Conservation (phyloP, 1,140 invertebrate genomes). For the Aphis gossypii region DNA sequence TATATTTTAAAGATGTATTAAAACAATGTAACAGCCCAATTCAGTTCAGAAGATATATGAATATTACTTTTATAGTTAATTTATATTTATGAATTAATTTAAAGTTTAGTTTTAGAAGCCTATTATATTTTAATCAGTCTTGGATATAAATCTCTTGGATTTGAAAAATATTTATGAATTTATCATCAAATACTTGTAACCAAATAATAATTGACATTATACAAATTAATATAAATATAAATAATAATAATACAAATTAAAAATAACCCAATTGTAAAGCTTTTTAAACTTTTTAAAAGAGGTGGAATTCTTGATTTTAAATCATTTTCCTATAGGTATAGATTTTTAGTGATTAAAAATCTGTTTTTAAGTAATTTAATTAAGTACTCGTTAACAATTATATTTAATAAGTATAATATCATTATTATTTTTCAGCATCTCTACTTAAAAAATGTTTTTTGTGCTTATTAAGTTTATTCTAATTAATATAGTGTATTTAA, state of each 20-base stretch:
- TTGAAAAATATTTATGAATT: neutral
- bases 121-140: no score
- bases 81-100: neutral
- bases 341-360: neutral
- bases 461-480: no score
- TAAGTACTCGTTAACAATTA: neutral
- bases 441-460: neutral
- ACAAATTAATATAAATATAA: no score
- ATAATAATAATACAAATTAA: neutral
- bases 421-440: neutral
- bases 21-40: neutral
- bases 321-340: neutral
- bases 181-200: neutral
- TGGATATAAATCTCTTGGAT: neutral
- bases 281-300: no score
- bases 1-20: neutral
- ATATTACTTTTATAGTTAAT: neutral
- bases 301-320: neutral
- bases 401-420: neutral
- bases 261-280: no score
- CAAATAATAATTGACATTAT: no score
- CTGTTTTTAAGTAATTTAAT: neutral
- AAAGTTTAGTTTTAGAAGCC: neutral
- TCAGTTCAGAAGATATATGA: neutral
- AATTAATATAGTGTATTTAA: no score